Base-by-base conservation (phyloP, 2,888 invertebrate genomes). In the Patella depressa region DNA sequence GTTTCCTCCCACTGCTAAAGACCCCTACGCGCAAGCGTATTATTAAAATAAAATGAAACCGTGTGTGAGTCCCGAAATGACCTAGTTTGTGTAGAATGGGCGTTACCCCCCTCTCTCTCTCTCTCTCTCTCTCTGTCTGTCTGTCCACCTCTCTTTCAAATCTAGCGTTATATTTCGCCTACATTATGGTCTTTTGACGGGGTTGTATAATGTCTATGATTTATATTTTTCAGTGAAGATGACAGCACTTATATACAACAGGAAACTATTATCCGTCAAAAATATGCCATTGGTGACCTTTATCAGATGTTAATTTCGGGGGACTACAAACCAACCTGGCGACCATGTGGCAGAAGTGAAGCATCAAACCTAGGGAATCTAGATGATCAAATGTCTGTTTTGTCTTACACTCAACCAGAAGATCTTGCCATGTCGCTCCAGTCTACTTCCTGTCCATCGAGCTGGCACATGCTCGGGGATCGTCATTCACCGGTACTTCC, bases 401-500 rank as follows among this genome's bases (percentile, higher is more conserved):
- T 19, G 53, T 53, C 53, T n/a, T 29, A 71, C 53, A 17, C 54
- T 53, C 24, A 29, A 70, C 45, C 29, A 71, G 85, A 84, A 19
- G 82, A 79, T 19, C 73, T 77, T 19, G 73, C 78, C 15, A 69
- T 80, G 45, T 71, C 82, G 14, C 79, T 85, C 29, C 85, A 83
- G 14, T 65, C 65, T 65, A 24, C 24, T 24, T 24, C 11, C 14
- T 89, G 89, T 75, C 88, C 89, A 0, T 88, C 88, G 54, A 85
- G 86, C 59, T 88, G 88, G 88, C 89, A 89, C 78, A 75, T 84
- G 7, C 72, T 84, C 70, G 77, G 80, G 11, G 89, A 88, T 59
- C 78, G 89, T 34, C 89, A 89, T 77, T 88, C 88, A 1, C 89
- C 89, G 9, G 87, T 89, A 2, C 81, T 89, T 45, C 89, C 89